Evolutionary conservation across 2,888 invertebrate species (phyloP).

Genomic region (Lasioglossum figueresi): DNA sequence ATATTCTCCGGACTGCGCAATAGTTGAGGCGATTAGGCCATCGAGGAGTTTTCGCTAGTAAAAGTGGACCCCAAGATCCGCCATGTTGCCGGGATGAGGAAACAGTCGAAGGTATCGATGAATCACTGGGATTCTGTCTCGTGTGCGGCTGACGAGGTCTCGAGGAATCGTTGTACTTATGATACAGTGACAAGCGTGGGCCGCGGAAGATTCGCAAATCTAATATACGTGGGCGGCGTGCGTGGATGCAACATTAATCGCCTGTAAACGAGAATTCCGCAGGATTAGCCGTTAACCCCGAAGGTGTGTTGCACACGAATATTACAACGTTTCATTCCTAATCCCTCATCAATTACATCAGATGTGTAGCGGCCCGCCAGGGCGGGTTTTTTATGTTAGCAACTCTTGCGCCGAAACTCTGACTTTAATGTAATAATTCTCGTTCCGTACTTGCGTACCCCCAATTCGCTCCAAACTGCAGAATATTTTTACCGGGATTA

Average conservation of each 20-base stretch:
- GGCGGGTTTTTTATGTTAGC: too few species aligned
- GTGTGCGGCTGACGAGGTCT: constrained; percentile 48
- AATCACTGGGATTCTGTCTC: constrained; percentile 54
- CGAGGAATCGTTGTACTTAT: constrained; percentile 48
- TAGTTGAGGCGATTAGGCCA: background rate
- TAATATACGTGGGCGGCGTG: constrained; percentile 51
- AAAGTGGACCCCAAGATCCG: background rate
- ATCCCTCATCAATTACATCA: background rate
- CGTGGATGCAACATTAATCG: constrained; percentile 66
- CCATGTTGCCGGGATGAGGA: constrained; percentile 15
- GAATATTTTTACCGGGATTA: too few species aligned
- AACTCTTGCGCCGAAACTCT: too few species aligned
- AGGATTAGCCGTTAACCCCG: constrained; percentile 37
- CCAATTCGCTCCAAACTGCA: too few species aligned
- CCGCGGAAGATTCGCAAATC: constrained; percentile 51
- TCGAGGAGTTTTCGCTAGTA: background rate
- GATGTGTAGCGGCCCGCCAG: too few species aligned
- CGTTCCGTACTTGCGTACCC: too few species aligned
- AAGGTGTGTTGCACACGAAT: constrained; percentile 10
- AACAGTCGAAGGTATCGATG: constrained; percentile 49
- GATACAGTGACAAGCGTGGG: constrained; percentile 57
- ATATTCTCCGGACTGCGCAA: background rate
- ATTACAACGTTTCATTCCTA: background rate
- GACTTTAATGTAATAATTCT: too few species aligned
- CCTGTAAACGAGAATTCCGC: constrained; percentile 58